A percentile compares a stretch with the other conserved stretches of the same genome.
Evolutionary conservation across 2,888 invertebrate genomes (phyloP).

Genomic region (Eupithecia dodoneata): DNA sequence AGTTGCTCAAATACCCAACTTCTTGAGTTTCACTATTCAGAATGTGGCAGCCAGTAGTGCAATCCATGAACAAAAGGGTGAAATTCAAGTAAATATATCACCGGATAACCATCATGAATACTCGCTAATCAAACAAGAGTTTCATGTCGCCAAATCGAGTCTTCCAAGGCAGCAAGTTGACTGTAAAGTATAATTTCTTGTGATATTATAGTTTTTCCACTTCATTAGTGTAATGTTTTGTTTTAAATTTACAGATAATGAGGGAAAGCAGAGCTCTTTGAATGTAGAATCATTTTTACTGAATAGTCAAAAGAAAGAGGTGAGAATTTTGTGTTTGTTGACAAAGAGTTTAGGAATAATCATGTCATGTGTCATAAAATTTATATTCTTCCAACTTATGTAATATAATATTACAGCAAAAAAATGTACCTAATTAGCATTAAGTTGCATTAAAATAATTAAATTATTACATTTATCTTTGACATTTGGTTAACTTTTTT

Average conservation of each 20-base stretch:
- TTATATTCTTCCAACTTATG: neutral
- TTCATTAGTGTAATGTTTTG: neutral
- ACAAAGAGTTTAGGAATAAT: neutral
- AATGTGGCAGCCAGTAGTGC: conserved; percentile 11
- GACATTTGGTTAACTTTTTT: too few relatives aligned
- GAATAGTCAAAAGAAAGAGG: conserved; percentile 52
- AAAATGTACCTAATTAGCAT: too few relatives aligned
- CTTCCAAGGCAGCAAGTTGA: conserved; percentile 26
- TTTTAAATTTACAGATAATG: conserved; percentile 53
- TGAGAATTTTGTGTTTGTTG: conserved; percentile 37
- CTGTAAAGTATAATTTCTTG: conserved; percentile 10
- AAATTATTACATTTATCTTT: too few relatives aligned
- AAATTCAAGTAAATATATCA: conserved; percentile 3
- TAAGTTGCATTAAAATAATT: too few relatives aligned
- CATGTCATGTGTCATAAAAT: neutral
- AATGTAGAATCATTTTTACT: conserved; percentile 70
- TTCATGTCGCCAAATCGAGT: conserved; percentile 13
- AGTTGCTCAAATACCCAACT: neutral
- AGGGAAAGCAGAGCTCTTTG: conserved; percentile 49
- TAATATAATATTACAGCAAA: too few relatives aligned
- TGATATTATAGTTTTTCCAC: neutral
- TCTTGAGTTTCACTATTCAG: conserved; percentile 9
- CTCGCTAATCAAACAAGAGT: conserved; percentile 15
- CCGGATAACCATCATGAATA: conserved; percentile 4
- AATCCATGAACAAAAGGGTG: neutral